These are phyloP conservation scores for Herpetotheres cachinnans DNA, from an alignment of 2,113 vertebrate genomes.

Conservation along the genomic window DNA sequence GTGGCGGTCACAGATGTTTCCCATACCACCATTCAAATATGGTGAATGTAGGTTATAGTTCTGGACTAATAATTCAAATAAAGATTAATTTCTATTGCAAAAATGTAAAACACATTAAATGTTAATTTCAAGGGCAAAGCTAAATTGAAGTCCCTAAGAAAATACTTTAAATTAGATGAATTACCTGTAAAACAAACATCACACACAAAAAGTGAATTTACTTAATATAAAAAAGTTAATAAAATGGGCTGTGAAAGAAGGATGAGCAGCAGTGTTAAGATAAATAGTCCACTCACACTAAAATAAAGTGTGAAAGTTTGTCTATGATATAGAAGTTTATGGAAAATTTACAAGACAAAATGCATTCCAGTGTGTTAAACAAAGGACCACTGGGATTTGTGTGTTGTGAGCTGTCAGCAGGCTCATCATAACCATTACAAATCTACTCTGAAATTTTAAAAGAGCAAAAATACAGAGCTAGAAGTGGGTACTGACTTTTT, in stretches of 20 bases:
- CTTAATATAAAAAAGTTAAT: slow-evolving; percentile 53
- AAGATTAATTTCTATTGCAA: slow-evolving; percentile 59
- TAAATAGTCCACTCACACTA: slow-evolving; percentile 33
- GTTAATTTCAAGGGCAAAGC: slow-evolving; percentile 64
- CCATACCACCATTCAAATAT: neutral
- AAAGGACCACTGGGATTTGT: neutral
- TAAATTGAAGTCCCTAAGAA: slow-evolving; percentile 54
- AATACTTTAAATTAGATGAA: slow-evolving; percentile 61
- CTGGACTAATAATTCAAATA: slow-evolving; percentile 45
- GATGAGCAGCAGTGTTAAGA: slow-evolving; percentile 20
- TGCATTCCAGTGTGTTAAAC: neutral
- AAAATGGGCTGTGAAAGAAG: slow-evolving; percentile 31
- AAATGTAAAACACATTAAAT: slow-evolving; percentile 49
- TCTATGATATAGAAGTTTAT: neutral
- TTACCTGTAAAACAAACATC: slow-evolving; percentile 62
- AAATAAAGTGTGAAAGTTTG: slow-evolving; percentile 45
- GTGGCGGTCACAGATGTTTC: neutral
- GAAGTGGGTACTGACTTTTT: neutral
- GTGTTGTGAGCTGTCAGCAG: neutral
- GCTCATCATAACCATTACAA: neutral
- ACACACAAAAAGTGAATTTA: slow-evolving; percentile 61
- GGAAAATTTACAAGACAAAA: slow-evolving; percentile 32
- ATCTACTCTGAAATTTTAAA: neutral
- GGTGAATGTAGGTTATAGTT: neutral
- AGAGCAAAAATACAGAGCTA: neutral